Evolutionary conservation across 2,113 vertebrate species (phyloP).

Genomic region (Heliornis fulica): DNA sequence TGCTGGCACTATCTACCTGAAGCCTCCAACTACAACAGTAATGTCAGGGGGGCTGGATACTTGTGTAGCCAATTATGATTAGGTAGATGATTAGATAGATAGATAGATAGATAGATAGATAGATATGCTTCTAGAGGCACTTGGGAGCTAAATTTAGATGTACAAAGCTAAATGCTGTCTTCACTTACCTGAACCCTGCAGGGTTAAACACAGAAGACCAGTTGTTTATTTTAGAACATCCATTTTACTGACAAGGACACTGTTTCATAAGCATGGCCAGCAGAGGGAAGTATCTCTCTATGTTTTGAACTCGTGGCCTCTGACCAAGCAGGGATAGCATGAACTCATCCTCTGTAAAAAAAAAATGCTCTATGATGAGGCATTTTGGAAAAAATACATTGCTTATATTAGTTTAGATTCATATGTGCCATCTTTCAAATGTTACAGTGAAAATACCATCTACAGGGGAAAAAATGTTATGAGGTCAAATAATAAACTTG

Average conservation of each 20-base stretch:
- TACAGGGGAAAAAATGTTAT: rapidly evolving
- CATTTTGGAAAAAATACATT: neutral
- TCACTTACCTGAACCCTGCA: neutral
- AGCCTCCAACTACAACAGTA: neutral
- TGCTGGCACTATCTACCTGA: neutral
- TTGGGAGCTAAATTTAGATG: neutral
- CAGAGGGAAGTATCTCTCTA: constrained; percentile 38
- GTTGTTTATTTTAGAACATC: neutral
- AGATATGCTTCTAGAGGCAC: neutral
- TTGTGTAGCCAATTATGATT: neutral
- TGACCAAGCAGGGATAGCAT: neutral
- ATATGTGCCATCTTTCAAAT: neutral
- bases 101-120: too few relatives aligned
- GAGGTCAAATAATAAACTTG: neutral
- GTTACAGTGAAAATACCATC: neutral
- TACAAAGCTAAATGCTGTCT: neutral
- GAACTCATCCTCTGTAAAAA: neutral
- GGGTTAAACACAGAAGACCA: neutral
- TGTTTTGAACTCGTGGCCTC: neutral
- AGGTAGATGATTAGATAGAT: too few relatives aligned
- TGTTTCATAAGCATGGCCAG: neutral
- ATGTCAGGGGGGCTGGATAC: neutral
- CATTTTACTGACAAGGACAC: neutral
- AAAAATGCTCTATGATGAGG: neutral
- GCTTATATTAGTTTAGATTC: neutral